Percentiles rank a stretch among this genome's conserved stretches.
phyloP scores from a whole-genome alignment of 2,113 vertebrate genomes.

The Colius striatus region DNA sequence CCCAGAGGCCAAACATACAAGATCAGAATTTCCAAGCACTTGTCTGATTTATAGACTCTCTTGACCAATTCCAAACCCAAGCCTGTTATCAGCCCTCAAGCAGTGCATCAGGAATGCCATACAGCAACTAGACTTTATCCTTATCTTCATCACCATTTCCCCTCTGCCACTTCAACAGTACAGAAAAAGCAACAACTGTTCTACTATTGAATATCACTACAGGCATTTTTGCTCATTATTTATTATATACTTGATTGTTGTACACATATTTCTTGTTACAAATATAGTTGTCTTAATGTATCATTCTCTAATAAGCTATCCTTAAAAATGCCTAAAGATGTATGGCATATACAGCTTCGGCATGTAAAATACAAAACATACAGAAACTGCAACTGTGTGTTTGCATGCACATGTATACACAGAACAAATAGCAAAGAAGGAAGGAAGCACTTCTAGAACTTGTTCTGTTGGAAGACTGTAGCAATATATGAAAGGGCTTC shows the following conservation, averaged over 20 bases:
- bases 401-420: fast-evolving
- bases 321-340: not conserved
- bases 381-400: not conserved
- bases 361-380: not conserved
- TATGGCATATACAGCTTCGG: not conserved
- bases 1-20: not conserved
- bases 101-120: not conserved
- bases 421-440: not conserved
- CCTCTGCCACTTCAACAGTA: not conserved
- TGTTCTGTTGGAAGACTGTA: not conserved
- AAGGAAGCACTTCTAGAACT: not conserved
- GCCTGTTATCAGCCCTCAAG: conserved; percentile 17
- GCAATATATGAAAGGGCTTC: too few relatives aligned
- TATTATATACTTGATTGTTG: not conserved
- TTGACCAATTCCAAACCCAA: not conserved
- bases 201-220: not conserved
- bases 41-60: conserved; percentile 41
- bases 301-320: not conserved
- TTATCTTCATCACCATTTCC: conserved; percentile 1
- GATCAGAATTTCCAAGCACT: conserved; percentile 36
- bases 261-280: not conserved
- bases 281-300: not conserved
- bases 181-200: not conserved
- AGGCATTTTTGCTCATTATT: conserved; percentile 5
- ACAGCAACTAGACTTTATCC: not conserved